Conservation (phyloP, 2,797 vertebrate species). For the Gymnothorax javanicus region DNA sequence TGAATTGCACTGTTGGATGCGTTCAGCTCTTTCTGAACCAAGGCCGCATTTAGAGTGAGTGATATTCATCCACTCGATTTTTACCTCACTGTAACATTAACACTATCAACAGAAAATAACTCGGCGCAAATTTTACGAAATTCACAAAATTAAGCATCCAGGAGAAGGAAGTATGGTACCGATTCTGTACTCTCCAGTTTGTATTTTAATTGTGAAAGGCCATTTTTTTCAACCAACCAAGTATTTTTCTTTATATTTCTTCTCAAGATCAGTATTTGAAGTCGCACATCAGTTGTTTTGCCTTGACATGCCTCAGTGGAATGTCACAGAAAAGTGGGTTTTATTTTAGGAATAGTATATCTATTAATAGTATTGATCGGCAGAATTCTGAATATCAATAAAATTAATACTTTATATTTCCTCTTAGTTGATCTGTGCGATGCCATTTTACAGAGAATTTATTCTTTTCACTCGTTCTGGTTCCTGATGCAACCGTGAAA, state of each 20-base stretch:
- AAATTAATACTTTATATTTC: background rate
- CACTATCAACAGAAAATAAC: background rate
- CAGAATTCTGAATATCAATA: background rate
- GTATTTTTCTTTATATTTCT: background rate
- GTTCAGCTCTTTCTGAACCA: background rate
- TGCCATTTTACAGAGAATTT: no score
- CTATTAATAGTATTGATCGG: background rate
- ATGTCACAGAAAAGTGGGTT: background rate
- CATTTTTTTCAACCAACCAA: background rate
- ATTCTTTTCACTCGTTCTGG: background rate
- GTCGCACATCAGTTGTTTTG: background rate
- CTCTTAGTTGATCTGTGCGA: background rate
- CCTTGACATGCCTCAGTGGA: background rate
- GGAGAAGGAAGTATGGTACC: background rate
- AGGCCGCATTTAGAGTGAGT: background rate
- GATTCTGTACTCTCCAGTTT: background rate
- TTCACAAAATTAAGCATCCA: background rate
- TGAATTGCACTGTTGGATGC: background rate
- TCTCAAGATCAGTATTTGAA: background rate
- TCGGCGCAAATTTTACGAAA: background rate
- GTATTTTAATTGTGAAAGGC: background rate
- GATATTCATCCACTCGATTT: background rate
- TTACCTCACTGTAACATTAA: background rate
- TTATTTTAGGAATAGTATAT: background rate
- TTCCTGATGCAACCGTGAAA: conserved; percentile 3